phyloP scores from a whole-genome alignment of 2,888 invertebrate species.

The Odontocolon sp. region DNA sequence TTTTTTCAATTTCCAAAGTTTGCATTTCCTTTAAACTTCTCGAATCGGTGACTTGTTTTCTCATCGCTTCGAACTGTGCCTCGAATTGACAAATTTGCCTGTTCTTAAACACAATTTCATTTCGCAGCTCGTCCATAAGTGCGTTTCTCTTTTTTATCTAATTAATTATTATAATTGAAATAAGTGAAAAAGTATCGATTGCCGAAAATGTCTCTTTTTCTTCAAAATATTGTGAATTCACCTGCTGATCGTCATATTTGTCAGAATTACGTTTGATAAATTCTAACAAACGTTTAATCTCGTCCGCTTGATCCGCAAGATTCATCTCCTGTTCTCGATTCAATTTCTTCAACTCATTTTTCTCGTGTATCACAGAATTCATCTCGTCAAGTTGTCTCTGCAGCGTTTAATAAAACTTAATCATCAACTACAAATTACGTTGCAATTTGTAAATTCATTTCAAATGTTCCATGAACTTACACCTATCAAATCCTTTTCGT shows the following conservation, averaged over 20 bases:
- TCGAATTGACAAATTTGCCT: constrained; percentile 64
- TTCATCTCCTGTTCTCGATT: constrained; percentile 59
- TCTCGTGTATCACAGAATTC: constrained; percentile 58
- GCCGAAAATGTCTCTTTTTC: not conserved
- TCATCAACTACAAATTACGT: not conserved
- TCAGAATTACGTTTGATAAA: constrained; percentile 64
- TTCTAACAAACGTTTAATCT: constrained; percentile 68
- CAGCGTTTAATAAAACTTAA: not conserved
- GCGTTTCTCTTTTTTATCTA: constrained; percentile 64
- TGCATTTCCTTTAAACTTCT: constrained; percentile 55
- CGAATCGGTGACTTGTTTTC: constrained; percentile 63
- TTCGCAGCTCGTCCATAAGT: constrained; percentile 59
- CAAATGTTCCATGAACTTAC: constrained; percentile 54
- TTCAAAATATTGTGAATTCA: constrained; percentile 31
- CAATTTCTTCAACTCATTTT: constrained; percentile 65
- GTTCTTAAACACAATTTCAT: constrained; percentile 65
- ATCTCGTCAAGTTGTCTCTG: constrained; percentile 53
- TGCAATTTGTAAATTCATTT: not conserved
- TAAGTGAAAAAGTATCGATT: not conserved
- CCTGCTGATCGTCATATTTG: constrained; percentile 65
- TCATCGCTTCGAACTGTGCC: constrained; percentile 60
- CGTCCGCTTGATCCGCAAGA: constrained; percentile 69
- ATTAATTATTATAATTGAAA: not conserved
- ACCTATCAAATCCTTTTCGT: constrained; percentile 67
- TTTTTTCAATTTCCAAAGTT: constrained; percentile 30